Evolutionary conservation across 1,140 invertebrate species (phyloP).

Genomic region (Nilaparvata lugens): DNA sequence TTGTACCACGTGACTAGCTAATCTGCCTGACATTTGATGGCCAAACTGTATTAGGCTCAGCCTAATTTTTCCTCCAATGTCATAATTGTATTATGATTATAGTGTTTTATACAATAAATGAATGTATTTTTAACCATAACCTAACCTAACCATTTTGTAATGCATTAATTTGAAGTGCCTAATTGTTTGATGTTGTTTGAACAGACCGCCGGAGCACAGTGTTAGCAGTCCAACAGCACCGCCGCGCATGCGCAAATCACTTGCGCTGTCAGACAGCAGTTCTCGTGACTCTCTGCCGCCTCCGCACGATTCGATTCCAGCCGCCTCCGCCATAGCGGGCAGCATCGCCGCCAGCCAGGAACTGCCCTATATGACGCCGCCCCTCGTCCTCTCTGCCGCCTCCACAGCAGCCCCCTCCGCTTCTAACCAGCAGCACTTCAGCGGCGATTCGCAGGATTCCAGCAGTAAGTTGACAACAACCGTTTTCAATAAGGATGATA

Average conservation of each 20-base stretch:
- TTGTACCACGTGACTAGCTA: too few species aligned
- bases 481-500: too few species aligned
- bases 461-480: constrained; percentile 64
- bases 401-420: constrained; percentile 27
- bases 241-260: constrained; percentile 20
- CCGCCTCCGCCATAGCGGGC: constrained; percentile 72
- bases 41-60: too few species aligned
- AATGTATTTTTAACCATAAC: too few species aligned
- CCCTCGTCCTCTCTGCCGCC: constrained; percentile 42
- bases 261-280: background rate
- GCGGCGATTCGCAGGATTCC: constrained; percentile 76
- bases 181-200: too few species aligned
- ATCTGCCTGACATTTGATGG: too few species aligned
- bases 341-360: constrained; percentile 76
- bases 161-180: background rate
- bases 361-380: constrained; percentile 81
- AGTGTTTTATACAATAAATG: too few species aligned
- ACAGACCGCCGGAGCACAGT: too few species aligned
- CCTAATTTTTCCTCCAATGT: too few species aligned
- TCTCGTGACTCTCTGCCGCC: constrained; percentile 13
- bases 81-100: too few species aligned
- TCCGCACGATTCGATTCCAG: constrained; percentile 47
- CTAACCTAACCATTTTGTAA: background rate
- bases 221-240: constrained; percentile 21
- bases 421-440: constrained; percentile 58